A percentile compares a stretch with the other conserved stretches of the same genome.
Conservation (phyloP, 2,797 vertebrate species). For the Acipenser ruthenus region DNA sequence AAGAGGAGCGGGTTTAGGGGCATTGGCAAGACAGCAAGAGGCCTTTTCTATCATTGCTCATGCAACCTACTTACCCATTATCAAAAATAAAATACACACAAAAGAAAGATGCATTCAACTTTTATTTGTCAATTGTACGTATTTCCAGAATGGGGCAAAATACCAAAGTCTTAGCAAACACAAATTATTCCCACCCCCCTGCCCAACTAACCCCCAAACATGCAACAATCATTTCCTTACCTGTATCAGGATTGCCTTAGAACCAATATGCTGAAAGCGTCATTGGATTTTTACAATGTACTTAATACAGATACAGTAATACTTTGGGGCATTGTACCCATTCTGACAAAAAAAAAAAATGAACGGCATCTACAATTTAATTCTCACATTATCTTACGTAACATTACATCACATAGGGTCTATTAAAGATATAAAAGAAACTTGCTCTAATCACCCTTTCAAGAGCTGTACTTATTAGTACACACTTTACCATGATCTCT, state of each 20-base stretch:
- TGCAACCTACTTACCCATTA: too few relatives aligned
- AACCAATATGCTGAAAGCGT: constrained; percentile 52
- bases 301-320: constrained; percentile 53
- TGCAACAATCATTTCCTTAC: constrained; percentile 71
- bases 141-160: constrained; percentile 69
- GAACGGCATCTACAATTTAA: constrained; percentile 11
- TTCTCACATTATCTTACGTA: constrained; percentile 19
- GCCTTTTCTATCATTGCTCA: too few relatives aligned
- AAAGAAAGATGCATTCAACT: constrained; percentile 68
- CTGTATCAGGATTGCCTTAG: constrained; percentile 73
- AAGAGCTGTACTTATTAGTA: neutral
- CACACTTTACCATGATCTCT: neutral
- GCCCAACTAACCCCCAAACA: constrained; percentile 11
- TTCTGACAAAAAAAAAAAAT: neutral
- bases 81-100: constrained; percentile 9
- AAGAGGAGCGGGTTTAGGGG: too few relatives aligned
- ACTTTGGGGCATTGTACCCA: constrained; percentile 37
- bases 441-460: constrained; percentile 7
- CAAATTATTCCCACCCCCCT: constrained; percentile 34
- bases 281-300: constrained; percentile 56
- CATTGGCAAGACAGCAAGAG: too few relatives aligned
- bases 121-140: constrained; percentile 91
- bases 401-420: constrained; percentile 37
- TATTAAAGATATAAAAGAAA: constrained; percentile 41
- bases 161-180: constrained; percentile 45